Conservation (phyloP, 1,140 invertebrate genomes). For the Rhysida immarginata region DNA sequence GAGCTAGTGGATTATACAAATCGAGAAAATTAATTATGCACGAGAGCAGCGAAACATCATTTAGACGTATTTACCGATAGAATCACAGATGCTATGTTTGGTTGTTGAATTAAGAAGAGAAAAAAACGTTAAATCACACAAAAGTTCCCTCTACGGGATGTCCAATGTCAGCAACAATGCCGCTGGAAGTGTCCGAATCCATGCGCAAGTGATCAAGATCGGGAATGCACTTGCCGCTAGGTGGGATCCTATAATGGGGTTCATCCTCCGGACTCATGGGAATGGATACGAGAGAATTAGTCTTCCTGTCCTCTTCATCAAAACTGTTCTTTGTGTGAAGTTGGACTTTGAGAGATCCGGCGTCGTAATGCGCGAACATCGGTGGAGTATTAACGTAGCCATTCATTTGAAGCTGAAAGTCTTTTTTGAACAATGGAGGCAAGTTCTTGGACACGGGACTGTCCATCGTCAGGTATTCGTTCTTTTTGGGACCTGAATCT, state of each 20-base stretch:
- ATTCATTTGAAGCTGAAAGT: neutral
- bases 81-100: too few relatives aligned
- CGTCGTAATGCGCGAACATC: too few relatives aligned
- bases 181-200: neutral
- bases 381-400: neutral
- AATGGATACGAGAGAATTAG: neutral
- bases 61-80: too few relatives aligned
- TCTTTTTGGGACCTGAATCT: neutral
- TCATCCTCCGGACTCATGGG: neutral
- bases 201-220: neutral
- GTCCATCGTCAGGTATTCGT: constrained; percentile 6
- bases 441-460: neutral
- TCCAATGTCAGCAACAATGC: constrained; percentile 1
- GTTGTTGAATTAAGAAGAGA: too few relatives aligned
- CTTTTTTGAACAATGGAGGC: neutral
- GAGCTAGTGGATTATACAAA: too few relatives aligned
- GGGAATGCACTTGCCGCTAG: neutral
- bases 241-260: constrained; percentile 2
- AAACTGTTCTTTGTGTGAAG: too few relatives aligned
- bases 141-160: neutral
- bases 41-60: too few relatives aligned
- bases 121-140: too few relatives aligned
- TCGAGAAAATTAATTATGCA: too few relatives aligned
- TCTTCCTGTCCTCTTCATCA: too few relatives aligned
- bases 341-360: too few relatives aligned